Evolutionary conservation across 2,888 invertebrate species (phyloP), one percentile per base, ranked within the genome.

Genomic region (Acleris literana): DNA sequence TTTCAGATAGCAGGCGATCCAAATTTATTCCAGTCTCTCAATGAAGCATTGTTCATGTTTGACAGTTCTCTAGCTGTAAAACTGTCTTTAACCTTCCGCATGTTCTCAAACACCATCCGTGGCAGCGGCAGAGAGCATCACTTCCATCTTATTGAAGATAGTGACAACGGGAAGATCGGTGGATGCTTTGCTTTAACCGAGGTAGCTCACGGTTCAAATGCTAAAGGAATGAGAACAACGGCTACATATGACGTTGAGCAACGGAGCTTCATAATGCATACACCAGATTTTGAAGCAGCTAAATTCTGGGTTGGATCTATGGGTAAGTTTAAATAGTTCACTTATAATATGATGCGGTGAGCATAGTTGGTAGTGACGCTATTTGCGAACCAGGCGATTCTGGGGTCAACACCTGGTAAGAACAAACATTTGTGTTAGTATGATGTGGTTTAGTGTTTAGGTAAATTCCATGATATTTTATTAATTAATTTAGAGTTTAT

Each of bases 251-350:
- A 97, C 78, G 94, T 95, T 0, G 93, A 93, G 65, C 95, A 94
- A 9, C 93, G 95, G 83, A 95, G 96, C 82, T 98, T 98, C 86
- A 90, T 98, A 3, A 86, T 99, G 68, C 95, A 98, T 80, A 95
- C 97, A 0, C 97, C 97, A 1, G 96, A 97, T 84, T 96, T 98
- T 83, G 96, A 98, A 82, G 97, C 98, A 0, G 97, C 97, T 5
- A 98, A 99, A 88, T 97, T 96, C 82, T 99, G 98, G 98, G 96
- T 95, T 33, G 97, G 97, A 7, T 95, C 95, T 71, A 84, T 96
- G 71, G 96, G 95, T 93, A 78, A 81, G 86, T 74, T 49, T 13
- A 13, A 13, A 39, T 13, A 39, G 13, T 39, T 9, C 39, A 39
- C 4, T 33, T 33, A 33, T 11, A 9, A 11, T 33, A 33, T 33